Conservation (phyloP, 2,888 invertebrate species). For the Ernsta delagoae region DNA sequence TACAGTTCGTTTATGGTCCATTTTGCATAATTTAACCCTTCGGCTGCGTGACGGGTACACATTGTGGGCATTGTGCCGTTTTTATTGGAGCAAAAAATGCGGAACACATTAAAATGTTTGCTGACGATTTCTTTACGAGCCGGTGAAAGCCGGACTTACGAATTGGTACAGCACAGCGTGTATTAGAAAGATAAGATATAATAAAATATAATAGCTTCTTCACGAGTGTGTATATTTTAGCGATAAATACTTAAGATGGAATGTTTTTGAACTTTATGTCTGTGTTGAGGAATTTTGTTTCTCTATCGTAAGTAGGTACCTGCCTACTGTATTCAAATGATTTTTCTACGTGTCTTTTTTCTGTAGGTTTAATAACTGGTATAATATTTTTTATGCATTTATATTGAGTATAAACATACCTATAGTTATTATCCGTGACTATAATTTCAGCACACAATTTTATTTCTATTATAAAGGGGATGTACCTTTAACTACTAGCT, state of each 20-base stretch:
- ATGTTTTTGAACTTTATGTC: not conserved
- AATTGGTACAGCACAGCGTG: slow-evolving; percentile 43
- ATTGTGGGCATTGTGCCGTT: slow-evolving; percentile 51
- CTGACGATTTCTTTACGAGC: slow-evolving; percentile 59
- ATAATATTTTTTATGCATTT: no score
- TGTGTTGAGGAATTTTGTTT: not conserved
- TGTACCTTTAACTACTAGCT: no score
- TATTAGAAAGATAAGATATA: slow-evolving; percentile 20
- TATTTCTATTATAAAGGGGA: no score
- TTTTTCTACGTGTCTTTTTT: no score
- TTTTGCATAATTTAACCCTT: slow-evolving; percentile 83
- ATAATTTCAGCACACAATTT: no score
- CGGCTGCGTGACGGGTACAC: slow-evolving; percentile 58
- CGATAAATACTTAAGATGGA: not conserved
- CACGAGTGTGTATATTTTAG: slow-evolving; percentile 11
- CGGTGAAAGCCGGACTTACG: slow-evolving; percentile 56
- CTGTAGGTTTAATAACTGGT: no score
- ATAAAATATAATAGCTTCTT: slow-evolving; percentile 3
- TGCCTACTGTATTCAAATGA: no score
- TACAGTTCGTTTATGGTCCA: slow-evolving; percentile 63
- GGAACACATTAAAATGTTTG: slow-evolving; percentile 60
- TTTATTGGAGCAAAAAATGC: slow-evolving; percentile 77
- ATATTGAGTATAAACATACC: no score
- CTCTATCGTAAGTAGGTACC: no score
- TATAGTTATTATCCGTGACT: no score